Evolutionary conservation across 1,140 invertebrate genomes (phyloP).

Genomic region (Harlomillsia oculata): DNA sequence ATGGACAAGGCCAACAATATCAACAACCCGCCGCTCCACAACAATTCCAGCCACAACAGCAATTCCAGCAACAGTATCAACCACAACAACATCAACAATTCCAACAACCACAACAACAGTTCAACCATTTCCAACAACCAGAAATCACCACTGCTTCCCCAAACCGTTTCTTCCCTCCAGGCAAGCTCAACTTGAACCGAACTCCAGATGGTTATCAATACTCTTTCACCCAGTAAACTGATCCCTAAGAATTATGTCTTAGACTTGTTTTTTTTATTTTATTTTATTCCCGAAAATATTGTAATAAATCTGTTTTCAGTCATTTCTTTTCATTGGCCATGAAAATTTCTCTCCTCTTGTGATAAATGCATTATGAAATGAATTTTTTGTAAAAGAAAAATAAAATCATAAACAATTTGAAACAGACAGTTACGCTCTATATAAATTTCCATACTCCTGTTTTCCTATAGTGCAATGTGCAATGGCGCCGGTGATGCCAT

Average conservation of each 20-base stretch:
- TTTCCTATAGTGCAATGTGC: no score
- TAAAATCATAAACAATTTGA: background rate
- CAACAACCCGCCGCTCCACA: background rate
- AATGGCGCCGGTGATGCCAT: no score
- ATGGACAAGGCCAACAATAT: constrained; percentile 32
- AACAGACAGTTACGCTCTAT: no score
- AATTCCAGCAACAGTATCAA: constrained; percentile 34
- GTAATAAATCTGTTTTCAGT: no score
- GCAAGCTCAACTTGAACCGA: constrained; percentile 68
- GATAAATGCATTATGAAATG: no score
- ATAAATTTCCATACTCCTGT: no score
- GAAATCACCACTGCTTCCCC: constrained; percentile 10
- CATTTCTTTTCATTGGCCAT: no score
- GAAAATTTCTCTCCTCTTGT: no score
- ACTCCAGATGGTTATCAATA: constrained; percentile 74
- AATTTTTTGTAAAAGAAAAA: background rate
- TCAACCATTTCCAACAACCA: background rate
- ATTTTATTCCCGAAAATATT: no score
- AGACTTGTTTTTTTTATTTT: background rate
- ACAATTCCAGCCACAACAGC: constrained; percentile 29
- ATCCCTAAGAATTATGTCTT: background rate
- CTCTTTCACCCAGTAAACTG: constrained; percentile 46
- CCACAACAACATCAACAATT: constrained; percentile 52
- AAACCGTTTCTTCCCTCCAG: constrained; percentile 64
- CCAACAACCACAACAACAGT: background rate